phyloP scores from a whole-genome alignment of 2,113 vertebrate genomes.

The Isichthys henryi region DNA sequence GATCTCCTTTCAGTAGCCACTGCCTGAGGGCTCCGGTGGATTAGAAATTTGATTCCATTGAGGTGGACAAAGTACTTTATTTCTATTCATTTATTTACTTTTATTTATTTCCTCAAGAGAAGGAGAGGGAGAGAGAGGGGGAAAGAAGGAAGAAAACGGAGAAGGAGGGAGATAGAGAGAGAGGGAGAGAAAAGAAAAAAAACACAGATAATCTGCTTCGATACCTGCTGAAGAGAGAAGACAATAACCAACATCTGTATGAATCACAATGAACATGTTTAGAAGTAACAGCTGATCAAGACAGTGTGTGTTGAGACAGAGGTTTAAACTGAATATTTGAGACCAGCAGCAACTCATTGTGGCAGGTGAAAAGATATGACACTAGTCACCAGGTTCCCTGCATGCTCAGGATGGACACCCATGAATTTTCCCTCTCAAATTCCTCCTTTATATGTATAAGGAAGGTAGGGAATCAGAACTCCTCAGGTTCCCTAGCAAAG shows the following conservation, averaged over 20 bases:
- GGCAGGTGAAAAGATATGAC: neutral
- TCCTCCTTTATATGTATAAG: constrained; percentile 40
- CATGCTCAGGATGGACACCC: neutral
- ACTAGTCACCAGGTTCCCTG: neutral
- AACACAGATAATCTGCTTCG: too few relatives aligned
- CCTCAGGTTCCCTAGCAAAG: neutral
- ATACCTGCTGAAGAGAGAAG: too few relatives aligned
- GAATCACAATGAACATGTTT: too few relatives aligned
- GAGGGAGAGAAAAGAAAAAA: too few relatives aligned
- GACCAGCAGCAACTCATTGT: neutral
- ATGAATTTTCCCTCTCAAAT: constrained; percentile 30
- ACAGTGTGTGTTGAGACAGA: too few relatives aligned
- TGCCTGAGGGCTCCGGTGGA: neutral
- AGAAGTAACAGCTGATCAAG: too few relatives aligned
- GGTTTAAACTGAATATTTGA: neutral
- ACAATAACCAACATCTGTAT: too few relatives aligned
- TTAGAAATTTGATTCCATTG: neutral
- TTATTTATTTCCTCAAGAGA: too few relatives aligned
- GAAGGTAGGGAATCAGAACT: neutral
- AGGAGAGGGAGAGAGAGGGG: too few relatives aligned
- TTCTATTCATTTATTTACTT: too few relatives aligned
- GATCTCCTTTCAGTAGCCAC: neutral
- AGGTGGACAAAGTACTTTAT: neutral
- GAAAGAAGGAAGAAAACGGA: too few relatives aligned
- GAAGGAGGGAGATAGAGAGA: too few relatives aligned